phyloP scores from a whole-genome alignment of 2,113 vertebrate species.

The Sinocyclocheilus anshuiensis region DNA sequence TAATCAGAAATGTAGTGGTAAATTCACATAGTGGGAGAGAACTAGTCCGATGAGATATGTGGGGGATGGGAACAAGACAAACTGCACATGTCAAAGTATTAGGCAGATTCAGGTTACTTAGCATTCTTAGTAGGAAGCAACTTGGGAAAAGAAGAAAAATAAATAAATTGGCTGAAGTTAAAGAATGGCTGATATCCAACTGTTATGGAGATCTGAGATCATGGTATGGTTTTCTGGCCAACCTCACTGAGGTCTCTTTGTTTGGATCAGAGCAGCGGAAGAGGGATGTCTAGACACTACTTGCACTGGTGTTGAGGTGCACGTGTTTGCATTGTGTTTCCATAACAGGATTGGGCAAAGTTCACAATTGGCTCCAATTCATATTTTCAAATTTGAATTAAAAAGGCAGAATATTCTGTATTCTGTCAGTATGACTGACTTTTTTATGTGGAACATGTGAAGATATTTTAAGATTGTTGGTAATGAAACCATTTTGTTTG shows the following conservation, averaged over 20 bases:
- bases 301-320: conserved; percentile 4
- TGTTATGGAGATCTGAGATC: conserved; percentile 45
- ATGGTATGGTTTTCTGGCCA: conserved; percentile 48
- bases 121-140: neutral
- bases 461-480: neutral
- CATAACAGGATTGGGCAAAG: neutral
- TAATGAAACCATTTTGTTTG: neutral
- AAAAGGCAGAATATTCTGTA: neutral
- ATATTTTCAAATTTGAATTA: neutral
- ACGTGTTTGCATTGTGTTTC: neutral
- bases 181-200: conserved; percentile 29
- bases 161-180: conserved; percentile 12
- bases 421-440: too few relatives aligned
- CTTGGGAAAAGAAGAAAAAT: neutral
- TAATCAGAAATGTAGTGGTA: neutral
- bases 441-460: neutral
- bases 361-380: neutral
- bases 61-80: neutral
- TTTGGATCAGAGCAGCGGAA: conserved; percentile 28
- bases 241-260: conserved; percentile 39
- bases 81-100: conserved; percentile 12
- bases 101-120: conserved; percentile 12
- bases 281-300: conserved; percentile 29
- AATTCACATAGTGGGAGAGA: conserved; percentile 1
- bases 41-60: neutral